Base-by-base conservation (phyloP, 1,140 invertebrate species). In the Diorhabda carinulata region DNA sequence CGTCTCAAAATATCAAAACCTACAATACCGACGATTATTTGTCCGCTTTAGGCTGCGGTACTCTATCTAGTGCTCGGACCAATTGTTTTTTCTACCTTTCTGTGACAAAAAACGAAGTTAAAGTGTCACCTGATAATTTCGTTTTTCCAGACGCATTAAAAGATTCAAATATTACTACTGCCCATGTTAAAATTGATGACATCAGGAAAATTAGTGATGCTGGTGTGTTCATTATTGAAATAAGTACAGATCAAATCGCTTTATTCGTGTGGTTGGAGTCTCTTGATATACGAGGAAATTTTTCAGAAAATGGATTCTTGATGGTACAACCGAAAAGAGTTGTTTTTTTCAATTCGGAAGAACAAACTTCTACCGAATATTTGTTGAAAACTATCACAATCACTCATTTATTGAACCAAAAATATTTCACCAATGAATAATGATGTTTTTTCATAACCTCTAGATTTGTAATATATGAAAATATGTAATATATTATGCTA, bases 251-350 rank as follows among this genome's bases (percentile, higher is more conserved):
- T 44, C 62, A 71, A 42, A 70, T 75, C 10, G 72, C 72, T 3
- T 59, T 73, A 7, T 75, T 75, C 59, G 72, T 75, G 6, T 75
- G 74, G 74, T 52, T 75, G 41, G 74, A 75, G n/a, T 67, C 68
- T 7, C 60, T 47, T 9, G 43, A 72, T 9, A 61, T 42, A 59
- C 4, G 40, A 41, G 74, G 74, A 43, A 68, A 4, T 43, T 75
- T 73, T 67, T 73, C 72, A 3, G 70, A 75, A 59, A 75, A 75
- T 68, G 74, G 74, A 57, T 73, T 73, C 56, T 57, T 73, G 8
- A 70, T 65, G 67, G 59, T 73, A 3, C 64, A 70, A 47, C 3
- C 60, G 2, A 72, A 25, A n/a, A 75, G 61, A 61, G 70, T 47
- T 0, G 68, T 75, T 5, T 70, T 57, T 7, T 75, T 75, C 56